These are phyloP conservation scores for Euwallacea similis DNA, from an alignment of 1,140 invertebrate genomes.

Conservation along the genomic window DNA sequence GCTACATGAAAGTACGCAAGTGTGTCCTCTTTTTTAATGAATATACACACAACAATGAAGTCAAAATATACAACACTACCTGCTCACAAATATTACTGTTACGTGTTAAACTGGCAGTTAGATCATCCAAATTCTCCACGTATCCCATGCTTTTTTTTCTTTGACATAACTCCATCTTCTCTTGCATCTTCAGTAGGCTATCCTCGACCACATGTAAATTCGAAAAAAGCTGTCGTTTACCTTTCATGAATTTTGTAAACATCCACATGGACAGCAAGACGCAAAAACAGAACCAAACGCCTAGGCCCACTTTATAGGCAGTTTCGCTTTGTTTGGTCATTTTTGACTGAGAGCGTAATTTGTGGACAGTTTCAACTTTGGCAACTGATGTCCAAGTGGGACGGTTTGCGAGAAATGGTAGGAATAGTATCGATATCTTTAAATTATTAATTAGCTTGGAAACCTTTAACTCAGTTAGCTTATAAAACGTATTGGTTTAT, in stretches of 20 bases:
- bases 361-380: background rate
- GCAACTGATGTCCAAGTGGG: background rate
- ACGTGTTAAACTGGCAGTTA: background rate
- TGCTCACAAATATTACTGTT: too few species aligned
- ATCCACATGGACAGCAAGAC: slow-evolving; percentile 41
- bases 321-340: slow-evolving; percentile 20
- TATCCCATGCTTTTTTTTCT: slow-evolving; percentile 43
- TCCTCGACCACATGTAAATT: slow-evolving; percentile 45
- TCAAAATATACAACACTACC: too few species aligned
- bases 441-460: slow-evolving; percentile 6
- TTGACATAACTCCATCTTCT: slow-evolving; percentile 38
- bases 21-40: too few species aligned
- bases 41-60: too few species aligned
- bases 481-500: too few species aligned
- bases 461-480: too few species aligned
- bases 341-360: background rate
- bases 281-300: slow-evolving; percentile 42
- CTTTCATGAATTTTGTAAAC: slow-evolving; percentile 41
- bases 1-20: background rate
- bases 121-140: slow-evolving; percentile 39
- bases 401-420: background rate
- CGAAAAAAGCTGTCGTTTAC: slow-evolving; percentile 39
- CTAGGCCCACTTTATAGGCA: slow-evolving; percentile 34
- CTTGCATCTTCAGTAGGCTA: slow-evolving; percentile 43
- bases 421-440: slow-evolving; percentile 21